Conservation (phyloP, 2,888 invertebrate species). For the Ornithoptera priamus region DNA sequence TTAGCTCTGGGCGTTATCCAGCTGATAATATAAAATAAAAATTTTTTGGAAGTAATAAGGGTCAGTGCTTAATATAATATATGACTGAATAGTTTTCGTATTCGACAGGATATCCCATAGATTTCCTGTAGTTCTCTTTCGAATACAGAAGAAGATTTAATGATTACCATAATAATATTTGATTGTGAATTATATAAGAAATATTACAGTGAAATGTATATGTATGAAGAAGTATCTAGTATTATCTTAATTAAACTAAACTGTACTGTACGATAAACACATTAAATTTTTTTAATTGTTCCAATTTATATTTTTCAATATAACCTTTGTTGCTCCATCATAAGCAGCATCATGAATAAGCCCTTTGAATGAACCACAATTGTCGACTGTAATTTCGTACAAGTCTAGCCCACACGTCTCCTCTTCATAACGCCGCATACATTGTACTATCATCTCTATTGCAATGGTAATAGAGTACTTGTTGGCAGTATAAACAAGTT, state of each 20-base stretch:
- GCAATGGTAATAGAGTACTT: conserved; percentile 35
- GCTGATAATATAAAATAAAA: too few relatives aligned
- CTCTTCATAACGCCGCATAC: conserved; percentile 35
- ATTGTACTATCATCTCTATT: conserved; percentile 38
- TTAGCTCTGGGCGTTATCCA: too few relatives aligned
- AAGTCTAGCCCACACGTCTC: conserved; percentile 59
- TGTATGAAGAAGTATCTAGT: not conserved
- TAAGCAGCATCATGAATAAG: conserved; percentile 44
- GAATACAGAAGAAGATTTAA: too few relatives aligned
- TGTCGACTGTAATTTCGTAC: conserved; percentile 60
- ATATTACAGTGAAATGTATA: too few relatives aligned
- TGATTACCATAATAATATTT: too few relatives aligned
- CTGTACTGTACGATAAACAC: too few relatives aligned
- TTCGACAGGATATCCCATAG: too few relatives aligned
- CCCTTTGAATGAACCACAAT: conserved; percentile 52
- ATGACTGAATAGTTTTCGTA: too few relatives aligned
- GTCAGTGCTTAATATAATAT: too few relatives aligned
- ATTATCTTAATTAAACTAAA: not conserved
- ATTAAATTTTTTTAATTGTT: not conserved
- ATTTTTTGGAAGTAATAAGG: too few relatives aligned
- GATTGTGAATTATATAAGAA: too few relatives aligned
- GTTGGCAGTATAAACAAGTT: conserved; percentile 38
- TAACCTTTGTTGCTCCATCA: not conserved
- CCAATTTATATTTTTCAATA: not conserved
- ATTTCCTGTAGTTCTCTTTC: too few relatives aligned